A percentile compares a stretch with the other conserved stretches of the same genome.
phyloP scores from a whole-genome alignment of 2,113 vertebrate genomes.

The Eptesicus fuscus region DNA sequence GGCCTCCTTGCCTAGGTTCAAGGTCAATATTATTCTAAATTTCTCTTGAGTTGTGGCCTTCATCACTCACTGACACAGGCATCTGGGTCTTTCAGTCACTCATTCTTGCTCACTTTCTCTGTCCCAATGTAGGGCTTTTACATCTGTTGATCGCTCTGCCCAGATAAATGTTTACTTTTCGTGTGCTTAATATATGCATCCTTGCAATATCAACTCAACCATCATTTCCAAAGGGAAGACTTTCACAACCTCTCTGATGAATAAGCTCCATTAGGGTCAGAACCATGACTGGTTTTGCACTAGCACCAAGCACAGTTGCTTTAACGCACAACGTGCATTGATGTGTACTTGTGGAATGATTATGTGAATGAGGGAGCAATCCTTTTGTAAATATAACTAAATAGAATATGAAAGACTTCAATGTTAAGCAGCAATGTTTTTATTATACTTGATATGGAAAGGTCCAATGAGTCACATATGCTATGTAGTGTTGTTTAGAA shows the following conservation, averaged over 20 bases:
- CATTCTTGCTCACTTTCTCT: background rate
- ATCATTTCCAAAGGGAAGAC: background rate
- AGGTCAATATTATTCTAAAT: background rate
- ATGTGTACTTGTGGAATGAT: background rate
- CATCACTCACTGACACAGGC: background rate
- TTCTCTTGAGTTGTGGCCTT: background rate
- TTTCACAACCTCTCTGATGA: background rate
- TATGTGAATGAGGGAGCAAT: background rate
- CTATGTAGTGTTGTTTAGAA: background rate
- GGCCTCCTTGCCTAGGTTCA: background rate
- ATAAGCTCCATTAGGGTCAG: background rate
- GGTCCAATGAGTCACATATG: background rate
- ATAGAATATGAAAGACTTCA: background rate
- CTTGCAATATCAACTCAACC: background rate
- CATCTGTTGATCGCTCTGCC: background rate
- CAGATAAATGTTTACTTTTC: background rate
- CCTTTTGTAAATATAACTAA: background rate
- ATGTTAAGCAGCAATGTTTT: background rate
- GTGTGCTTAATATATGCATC: background rate
- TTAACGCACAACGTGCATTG: background rate
- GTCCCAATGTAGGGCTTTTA: background rate
- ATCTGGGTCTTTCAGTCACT: background rate
- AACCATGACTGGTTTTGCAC: background rate
- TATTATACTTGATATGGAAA: background rate
- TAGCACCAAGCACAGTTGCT: background rate